phyloP scores from a whole-genome alignment of 2,797 vertebrate genomes.

The Rhodeus uyekii region DNA sequence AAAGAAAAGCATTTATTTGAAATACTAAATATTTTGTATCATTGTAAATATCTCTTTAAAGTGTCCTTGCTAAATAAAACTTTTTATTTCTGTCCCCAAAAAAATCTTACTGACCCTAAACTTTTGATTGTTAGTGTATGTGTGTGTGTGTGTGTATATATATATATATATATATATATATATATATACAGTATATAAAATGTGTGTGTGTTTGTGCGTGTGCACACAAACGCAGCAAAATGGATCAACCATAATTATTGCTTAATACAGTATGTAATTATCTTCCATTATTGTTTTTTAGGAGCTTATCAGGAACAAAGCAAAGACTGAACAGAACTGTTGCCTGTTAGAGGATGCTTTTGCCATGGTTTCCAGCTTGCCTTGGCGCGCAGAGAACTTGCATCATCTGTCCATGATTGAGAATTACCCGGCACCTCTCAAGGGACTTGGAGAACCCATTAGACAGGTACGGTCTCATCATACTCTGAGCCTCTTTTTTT shows the following conservation, averaged over 20 bases:
- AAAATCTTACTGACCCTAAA: background rate
- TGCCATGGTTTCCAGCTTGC: conserved; percentile 87
- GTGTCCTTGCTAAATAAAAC: background rate
- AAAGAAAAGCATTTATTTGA: background rate
- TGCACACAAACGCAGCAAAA: background rate
- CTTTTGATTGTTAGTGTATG: background rate
- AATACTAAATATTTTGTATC: background rate
- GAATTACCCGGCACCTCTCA: conserved; percentile 92
- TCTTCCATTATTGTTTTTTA: conserved; percentile 56
- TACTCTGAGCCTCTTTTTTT: background rate
- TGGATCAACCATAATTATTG: background rate
- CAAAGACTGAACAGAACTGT: conserved; percentile 87
- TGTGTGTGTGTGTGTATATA: no score
- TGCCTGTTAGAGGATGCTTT: conserved; percentile 90
- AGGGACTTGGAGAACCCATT: conserved; percentile 89
- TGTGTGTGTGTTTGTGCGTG: no score
- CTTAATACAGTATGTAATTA: background rate
- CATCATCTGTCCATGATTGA: conserved; percentile 93
- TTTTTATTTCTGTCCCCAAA: background rate
- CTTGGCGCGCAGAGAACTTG: conserved; percentile 88
- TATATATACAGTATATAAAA: no score
- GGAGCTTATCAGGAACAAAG: conserved; percentile 96
- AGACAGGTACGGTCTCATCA: conserved; percentile 80
- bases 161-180: background rate
- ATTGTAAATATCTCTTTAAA: background rate